phyloP scores from a whole-genome alignment of 2,888 invertebrate species.

The Polyommatus iphigenia region DNA sequence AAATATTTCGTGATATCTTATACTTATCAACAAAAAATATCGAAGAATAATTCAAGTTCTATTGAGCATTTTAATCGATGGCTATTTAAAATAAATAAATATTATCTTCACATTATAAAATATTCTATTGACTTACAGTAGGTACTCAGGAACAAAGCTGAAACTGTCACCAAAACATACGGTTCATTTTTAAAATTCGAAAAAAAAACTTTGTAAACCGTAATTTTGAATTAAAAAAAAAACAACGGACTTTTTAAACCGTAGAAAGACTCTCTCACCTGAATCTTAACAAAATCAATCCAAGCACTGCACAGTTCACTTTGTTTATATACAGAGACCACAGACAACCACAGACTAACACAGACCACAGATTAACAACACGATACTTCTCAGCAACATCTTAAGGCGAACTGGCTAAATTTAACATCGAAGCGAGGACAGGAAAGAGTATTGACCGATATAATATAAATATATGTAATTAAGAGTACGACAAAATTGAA shows the following conservation, averaged over 20 bases:
- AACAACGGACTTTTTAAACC: not conserved
- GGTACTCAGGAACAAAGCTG: not conserved
- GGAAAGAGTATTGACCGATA: conserved; percentile 42
- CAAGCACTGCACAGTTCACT: conserved; percentile 3
- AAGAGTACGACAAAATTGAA: not conserved
- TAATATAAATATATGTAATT: conserved; percentile 32
- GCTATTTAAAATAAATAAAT: too few relatives aligned
- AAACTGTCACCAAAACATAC: not conserved
- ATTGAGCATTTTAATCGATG: too few relatives aligned
- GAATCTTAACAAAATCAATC: conserved; percentile 14
- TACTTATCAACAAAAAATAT: too few relatives aligned
- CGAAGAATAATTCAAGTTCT: too few relatives aligned
- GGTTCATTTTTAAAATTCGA: not conserved
- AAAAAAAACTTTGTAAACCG: not conserved
- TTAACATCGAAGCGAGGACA: conserved; percentile 52
- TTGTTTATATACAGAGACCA: conserved; percentile 26
- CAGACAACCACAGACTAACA: conserved; percentile 5
- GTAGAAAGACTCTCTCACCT: not conserved
- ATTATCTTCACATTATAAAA: not conserved
- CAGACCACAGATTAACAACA: conserved; percentile 35
- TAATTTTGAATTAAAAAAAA: not conserved
- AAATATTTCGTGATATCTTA: too few relatives aligned
- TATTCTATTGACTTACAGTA: not conserved
- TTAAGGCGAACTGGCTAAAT: conserved; percentile 75
- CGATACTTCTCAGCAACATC: conserved; percentile 56